Evolutionary conservation across 2,888 invertebrate genomes (phyloP), one percentile per base, ranked within the genome.

Genomic region (Serrognathus titanus): DNA sequence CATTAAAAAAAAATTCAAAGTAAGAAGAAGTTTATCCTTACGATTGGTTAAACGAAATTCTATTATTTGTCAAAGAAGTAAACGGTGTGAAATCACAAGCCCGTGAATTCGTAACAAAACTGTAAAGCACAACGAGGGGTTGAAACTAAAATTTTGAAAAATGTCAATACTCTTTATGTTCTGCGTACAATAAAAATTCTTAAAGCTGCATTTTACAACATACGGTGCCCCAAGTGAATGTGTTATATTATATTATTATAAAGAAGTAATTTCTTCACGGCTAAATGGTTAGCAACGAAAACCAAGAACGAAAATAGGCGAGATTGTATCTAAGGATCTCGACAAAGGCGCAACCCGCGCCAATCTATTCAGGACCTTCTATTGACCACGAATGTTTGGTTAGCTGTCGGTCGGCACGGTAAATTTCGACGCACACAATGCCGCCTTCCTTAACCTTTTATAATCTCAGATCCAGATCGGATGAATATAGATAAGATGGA

Each of bases 381-480:
- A 80, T 79, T 81, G 81, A 73, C 81, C 82, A 82, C 81, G 83
- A 82, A 83, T 84, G 83, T 84, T 84, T 84, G 84, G 83, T 84
- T 84, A 84, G 84, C 82, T 84, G 84, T 82, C 77, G 75, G 71
- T 73, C 71, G 71, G 59, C 52, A 59, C 58, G 55, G 59, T 60
- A 56, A 55, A 70, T 67, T 69, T 63, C 62, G 64, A 63, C 60
- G 59, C 62, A 61, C 65, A 69, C 65, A 71, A 71, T 71, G 65
- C 66, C 63, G 69, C 68, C 71, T 31, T 31, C 24, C 24, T 70
- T 68, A 63, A 62, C 65, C 66, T 63, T 68, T 65, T 65, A 63
- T 66, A 55, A 58, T 69, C 66, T 61, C 59, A 53, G 58, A 62
- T 64, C 62, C 60, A 55, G 70, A 70, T 68, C 61, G 66, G 70